Evolutionary conservation across 2,113 vertebrate genomes (phyloP).

Genomic region (Promerops cafer): DNA sequence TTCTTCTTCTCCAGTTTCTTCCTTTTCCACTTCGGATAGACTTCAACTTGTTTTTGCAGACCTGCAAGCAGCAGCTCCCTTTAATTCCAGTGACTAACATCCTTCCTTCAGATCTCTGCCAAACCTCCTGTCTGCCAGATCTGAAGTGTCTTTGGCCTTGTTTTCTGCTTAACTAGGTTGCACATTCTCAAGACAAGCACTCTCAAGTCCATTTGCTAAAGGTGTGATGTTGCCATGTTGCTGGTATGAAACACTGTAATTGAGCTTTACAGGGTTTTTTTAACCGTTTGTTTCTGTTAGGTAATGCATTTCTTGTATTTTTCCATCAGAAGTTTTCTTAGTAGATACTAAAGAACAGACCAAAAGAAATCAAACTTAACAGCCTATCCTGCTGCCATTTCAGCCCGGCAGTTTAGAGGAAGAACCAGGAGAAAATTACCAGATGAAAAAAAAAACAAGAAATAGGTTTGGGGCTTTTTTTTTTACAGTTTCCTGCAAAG

Average conservation of each 20-base stretch:
- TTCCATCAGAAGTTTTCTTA: background rate
- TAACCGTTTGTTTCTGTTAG: background rate
- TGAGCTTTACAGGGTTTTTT: background rate
- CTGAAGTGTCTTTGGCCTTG: background rate
- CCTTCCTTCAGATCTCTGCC: constrained; percentile 14
- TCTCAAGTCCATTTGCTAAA: background rate
- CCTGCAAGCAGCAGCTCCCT: background rate
- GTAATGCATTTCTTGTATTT: background rate
- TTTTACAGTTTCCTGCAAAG: background rate
- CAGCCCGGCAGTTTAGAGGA: background rate
- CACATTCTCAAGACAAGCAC: background rate
- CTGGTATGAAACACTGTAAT: background rate
- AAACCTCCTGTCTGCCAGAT: background rate
- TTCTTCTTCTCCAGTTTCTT: background rate
- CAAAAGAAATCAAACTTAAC: background rate
- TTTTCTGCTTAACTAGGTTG: background rate
- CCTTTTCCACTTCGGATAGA: background rate
- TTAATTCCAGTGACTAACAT: constrained; percentile 10
- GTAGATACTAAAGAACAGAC: background rate
- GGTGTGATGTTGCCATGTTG: background rate
- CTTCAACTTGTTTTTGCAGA: background rate
- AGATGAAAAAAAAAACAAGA: background rate
- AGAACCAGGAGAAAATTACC: background rate
- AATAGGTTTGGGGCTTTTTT: background rate
- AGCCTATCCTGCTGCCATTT: background rate